phyloP scores from a whole-genome alignment of 2,113 vertebrate genomes.

The Cepphus grylle region DNA sequence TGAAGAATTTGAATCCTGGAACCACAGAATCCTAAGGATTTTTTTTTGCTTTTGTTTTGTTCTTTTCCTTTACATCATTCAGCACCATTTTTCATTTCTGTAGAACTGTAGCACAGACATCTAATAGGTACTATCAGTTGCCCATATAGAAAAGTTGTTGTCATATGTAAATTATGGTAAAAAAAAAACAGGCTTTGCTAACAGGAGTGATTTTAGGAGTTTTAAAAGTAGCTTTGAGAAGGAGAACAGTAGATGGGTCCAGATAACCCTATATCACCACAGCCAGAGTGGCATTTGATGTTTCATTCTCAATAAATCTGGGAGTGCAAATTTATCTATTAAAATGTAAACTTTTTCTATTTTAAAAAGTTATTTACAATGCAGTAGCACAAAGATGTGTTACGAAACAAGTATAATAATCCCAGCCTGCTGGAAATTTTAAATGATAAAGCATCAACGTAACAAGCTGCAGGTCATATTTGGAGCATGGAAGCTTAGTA shows the following conservation, averaged over 20 bases:
- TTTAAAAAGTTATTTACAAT: neutral
- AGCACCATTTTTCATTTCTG: neutral
- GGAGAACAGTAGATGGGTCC: neutral
- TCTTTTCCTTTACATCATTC: neutral
- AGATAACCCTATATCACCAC: neutral
- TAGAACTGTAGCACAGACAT: neutral
- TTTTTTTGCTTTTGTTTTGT: neutral
- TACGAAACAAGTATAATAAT: neutral
- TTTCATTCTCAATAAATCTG: neutral
- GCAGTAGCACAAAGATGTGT: neutral
- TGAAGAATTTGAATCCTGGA: neutral
- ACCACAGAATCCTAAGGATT: neutral
- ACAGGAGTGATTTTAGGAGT: neutral
- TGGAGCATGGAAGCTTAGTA: neutral
- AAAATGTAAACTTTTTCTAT: neutral
- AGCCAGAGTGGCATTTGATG: neutral
- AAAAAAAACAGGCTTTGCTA: neutral
- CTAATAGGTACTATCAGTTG: neutral
- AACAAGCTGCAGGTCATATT: neutral
- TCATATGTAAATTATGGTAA: neutral
- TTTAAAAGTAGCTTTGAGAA: neutral
- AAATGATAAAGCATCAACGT: neutral
- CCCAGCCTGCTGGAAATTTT: neutral
- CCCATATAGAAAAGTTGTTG: neutral
- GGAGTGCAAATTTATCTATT: neutral